Conservation (phyloP, 2,888 invertebrate species). For the Gymnoscelis rufifasciata region DNA sequence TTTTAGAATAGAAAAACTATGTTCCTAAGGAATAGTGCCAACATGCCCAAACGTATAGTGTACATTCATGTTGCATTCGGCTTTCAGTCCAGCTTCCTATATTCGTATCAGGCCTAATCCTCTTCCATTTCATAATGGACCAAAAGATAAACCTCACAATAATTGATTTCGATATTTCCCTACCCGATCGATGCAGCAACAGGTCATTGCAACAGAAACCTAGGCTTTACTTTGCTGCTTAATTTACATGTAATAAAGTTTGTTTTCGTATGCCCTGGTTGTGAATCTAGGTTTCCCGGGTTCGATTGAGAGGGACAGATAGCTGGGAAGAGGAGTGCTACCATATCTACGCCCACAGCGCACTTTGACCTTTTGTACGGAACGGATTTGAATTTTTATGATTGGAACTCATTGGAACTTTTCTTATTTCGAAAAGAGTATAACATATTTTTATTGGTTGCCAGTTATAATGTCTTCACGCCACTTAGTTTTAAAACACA, state of each 20-base stretch:
- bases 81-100: not conserved
- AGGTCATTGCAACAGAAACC: slow-evolving; percentile 33
- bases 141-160: not conserved
- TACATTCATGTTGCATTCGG: too few species aligned
- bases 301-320: slow-evolving; percentile 56
- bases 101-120: not conserved
- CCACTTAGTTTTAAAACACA: too few species aligned
- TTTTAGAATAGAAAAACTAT: too few species aligned
- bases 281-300: slow-evolving; percentile 61
- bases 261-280: slow-evolving; percentile 36
- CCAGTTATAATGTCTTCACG: too few species aligned
- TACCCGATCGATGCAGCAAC: slow-evolving; percentile 45
- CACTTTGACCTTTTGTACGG: slow-evolving; percentile 47
- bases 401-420: too few species aligned
- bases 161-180: slow-evolving; percentile 3
- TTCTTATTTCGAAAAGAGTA: too few species aligned
- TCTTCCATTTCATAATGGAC: too few species aligned
- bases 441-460: too few species aligned
- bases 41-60: slow-evolving; percentile 8
- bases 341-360: slow-evolving; percentile 38
- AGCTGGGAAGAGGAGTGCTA: slow-evolving; percentile 42
- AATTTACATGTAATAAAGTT: slow-evolving; percentile 37
- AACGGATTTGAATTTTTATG: slow-evolving; percentile 20
- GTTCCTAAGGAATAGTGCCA: too few species aligned
- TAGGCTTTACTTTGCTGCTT: slow-evolving; percentile 31